phyloP scores from a whole-genome alignment of 2,797 vertebrate genomes.

The Enteromius afrohamiltoni region DNA sequence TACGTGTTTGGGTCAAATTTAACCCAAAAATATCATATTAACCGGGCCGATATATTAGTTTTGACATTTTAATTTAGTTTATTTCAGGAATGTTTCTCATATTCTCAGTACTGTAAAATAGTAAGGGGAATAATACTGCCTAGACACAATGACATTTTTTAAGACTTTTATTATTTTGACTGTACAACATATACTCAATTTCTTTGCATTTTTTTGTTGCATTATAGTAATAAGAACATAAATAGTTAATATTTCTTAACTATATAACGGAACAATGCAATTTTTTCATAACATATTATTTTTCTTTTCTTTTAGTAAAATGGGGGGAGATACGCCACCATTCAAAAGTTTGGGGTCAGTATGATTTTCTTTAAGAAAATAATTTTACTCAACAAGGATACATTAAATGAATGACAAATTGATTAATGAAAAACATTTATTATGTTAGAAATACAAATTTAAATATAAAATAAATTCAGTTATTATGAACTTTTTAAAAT shows the following conservation, averaged over 20 bases:
- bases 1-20: background rate
- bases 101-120: background rate
- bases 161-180: background rate
- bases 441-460: background rate
- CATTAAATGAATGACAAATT: background rate
- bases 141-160: background rate
- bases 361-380: background rate
- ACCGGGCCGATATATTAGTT: background rate
- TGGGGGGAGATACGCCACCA: background rate
- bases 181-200: too few species aligned
- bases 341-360: slow-evolving; percentile 10
- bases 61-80: background rate
- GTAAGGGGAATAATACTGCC: background rate
- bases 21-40: background rate
- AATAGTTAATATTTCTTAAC: background rate
- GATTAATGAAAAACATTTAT: background rate
- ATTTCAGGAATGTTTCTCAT: background rate
- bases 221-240: background rate
- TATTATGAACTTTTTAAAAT: background rate
- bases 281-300: background rate
- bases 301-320: background rate
- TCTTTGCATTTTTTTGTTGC: background rate
- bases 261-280: background rate
- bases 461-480: background rate
- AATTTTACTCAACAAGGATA: background rate